Base-by-base conservation (phyloP, 2,113 vertebrate genomes). In the Asarcornis scutulata region DNA sequence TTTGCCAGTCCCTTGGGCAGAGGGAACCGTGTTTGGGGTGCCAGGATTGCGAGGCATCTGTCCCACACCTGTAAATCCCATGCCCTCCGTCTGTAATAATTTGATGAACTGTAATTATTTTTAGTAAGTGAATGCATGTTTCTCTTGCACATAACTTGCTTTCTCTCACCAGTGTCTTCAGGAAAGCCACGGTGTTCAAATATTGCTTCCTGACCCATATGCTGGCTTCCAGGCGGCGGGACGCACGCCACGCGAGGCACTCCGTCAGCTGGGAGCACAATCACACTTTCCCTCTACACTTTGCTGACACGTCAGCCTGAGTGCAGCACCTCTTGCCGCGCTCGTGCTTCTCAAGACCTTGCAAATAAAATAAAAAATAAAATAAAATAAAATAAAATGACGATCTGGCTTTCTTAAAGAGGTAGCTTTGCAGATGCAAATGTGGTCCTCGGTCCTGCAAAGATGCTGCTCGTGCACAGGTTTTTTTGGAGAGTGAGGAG, bases 341-440 rank as follows among this genome's bases (percentile, higher is more conserved):
- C 84, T 29, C 68, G 6, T 9, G 11, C 20, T 1, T 76, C 91
- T 76, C 27, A 2, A 88, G 52, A 74, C 63, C 81, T 80, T 8
- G 56, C 76, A 59, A 38, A 48, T 48, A 42, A 34, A 29, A 63
- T 34, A 7, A 7, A 64, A n/a, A 67, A 52, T 15, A 16, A 17
- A 50, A 52, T 15, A 16, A 17, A 50, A 52, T 15, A 16, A 17
- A 50, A 1, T 56, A n/a, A 55, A 75, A 36, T 52, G 88, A 58
- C 72, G 56, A 60, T 40, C 86, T 67, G 68, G 11, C 77, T 93
- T 82, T 89, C 81, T 9, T 48, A 14, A 89, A 86, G 89, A 68
- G n/a, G 31, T 59, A 74, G 79, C 60, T 94, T 88, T 93, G 90
- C 93, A 91, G 89, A 77, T n/a, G 85, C 69, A 88, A 88, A 79